Conservation (phyloP, 2,113 vertebrate genomes). For the Platysteira castanea region DNA sequence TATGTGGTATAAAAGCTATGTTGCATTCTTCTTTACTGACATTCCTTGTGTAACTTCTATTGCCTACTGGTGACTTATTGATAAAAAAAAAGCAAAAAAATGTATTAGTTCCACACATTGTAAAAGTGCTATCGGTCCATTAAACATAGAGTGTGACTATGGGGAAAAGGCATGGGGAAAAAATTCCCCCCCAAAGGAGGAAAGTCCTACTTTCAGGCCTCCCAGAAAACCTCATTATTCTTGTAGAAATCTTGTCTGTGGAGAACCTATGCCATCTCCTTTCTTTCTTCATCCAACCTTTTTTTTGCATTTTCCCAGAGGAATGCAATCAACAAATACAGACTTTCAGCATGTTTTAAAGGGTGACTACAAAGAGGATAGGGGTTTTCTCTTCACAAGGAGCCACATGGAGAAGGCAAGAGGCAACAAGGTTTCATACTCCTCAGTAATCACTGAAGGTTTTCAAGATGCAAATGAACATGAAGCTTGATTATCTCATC, state of each 20-base stretch:
- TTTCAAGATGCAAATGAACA: background rate
- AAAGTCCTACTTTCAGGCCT: background rate
- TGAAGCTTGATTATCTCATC: background rate
- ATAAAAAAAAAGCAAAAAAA: background rate
- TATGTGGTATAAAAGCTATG: background rate
- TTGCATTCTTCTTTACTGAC: background rate
- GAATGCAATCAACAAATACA: background rate
- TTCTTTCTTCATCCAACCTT: fast-evolving
- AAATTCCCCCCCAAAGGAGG: background rate
- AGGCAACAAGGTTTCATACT: background rate
- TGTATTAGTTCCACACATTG: background rate
- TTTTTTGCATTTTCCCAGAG: background rate
- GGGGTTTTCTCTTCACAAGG: background rate
- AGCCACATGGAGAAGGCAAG: background rate
- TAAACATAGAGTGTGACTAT: background rate
- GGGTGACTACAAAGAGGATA: background rate
- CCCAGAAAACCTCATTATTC: background rate
- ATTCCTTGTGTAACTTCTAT: background rate
- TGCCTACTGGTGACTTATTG: background rate
- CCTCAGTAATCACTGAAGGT: background rate
- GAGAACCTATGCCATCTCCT: background rate
- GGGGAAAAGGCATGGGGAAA: background rate
- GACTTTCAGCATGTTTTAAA: background rate
- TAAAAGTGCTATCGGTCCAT: fast-evolving
- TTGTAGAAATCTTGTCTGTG: background rate